Evolutionary conservation across 92 coral and sea anemone species (phyloP), one percentile per base, ranked within the genome.

Genomic region (Zoanthus sansibaricus): DNA sequence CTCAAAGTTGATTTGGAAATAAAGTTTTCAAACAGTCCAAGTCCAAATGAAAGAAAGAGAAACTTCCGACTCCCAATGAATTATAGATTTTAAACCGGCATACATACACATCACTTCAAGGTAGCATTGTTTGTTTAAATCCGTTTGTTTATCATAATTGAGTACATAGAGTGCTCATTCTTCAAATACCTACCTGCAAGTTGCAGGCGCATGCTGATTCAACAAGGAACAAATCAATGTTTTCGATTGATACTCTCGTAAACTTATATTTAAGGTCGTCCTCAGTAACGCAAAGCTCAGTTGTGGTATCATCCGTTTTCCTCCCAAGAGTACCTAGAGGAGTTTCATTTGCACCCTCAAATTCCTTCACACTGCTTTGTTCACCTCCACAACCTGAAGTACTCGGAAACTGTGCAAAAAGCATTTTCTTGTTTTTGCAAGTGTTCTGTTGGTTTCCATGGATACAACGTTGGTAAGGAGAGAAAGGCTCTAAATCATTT

Each of bases 181-280:
- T 37, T 49, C 55, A 17, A 64, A 52, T 31, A 14, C 69, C n/a
- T 91, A 97, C 99, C 96, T 97, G 93, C 30, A 97, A 68, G 88
- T 93, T 95, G 80, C 99, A 97, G 44, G 97, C 96, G 54, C 96
- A 94, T 2, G 98, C 95, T 8, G 97, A 87, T 89, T 97, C 99
- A 17, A 97, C 98, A 61, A 97, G 71, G 75, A 88, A 97, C 89
- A 97, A 72, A 76, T 92, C 88, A 66, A 97, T 72, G 58, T 90
- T 92, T 86, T 95, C 99, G 4, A 97, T 72, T 25, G 99, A 97
- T 42, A 97, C 90, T 62, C 99, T 88, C 10, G 95, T 92, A 93
- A 97, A 91, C 61, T 90, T 93, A 88, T 97, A 97, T 86, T 97
- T 97, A 16, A 97, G 91, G 77, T 97, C 98, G 68, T 93, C 96